These are phyloP conservation scores for Enteromius trimaculatus DNA, from an alignment of 2,797 vertebrate species.

Conservation along the genomic window DNA sequence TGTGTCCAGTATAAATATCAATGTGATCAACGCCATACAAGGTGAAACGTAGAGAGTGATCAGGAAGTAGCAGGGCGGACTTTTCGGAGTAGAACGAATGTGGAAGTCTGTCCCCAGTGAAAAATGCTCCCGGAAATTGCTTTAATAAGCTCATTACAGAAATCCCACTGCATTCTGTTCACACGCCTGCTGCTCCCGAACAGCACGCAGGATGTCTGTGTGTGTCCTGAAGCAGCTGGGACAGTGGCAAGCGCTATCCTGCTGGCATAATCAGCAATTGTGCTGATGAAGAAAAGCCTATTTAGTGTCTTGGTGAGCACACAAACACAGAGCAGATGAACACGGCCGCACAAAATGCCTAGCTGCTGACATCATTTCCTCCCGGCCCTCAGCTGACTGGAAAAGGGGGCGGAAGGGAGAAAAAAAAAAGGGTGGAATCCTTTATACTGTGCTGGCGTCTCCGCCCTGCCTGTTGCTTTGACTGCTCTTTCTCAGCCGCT, in stretches of 20 bases:
- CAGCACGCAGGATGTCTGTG: neutral
- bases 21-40: neutral
- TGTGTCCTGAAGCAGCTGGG: constrained; percentile 3
- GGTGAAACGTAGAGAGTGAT: neutral
- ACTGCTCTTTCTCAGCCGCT: neutral
- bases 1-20: constrained; percentile 22
- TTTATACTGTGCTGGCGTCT: constrained; percentile 10
- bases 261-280: constrained; percentile 38
- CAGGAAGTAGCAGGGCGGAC: neutral
- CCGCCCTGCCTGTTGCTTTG: constrained; percentile 10
- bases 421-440: neutral
- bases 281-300: constrained; percentile 25
- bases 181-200: constrained; percentile 22
- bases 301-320: constrained; percentile 19
- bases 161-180: constrained; percentile 29
- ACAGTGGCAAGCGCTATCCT: constrained; percentile 23
- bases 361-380: constrained; percentile 46
- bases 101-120: constrained; percentile 37
- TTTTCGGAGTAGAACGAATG: neutral
- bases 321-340: constrained; percentile 10
- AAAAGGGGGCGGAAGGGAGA: constrained; percentile 3
- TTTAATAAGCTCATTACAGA: constrained; percentile 47
- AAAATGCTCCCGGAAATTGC: constrained; percentile 51
- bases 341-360: constrained; percentile 25
- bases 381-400: constrained; percentile 27